Evolutionary conservation across 2,888 invertebrate genomes (phyloP).

Genomic region (Acleris cristana): DNA sequence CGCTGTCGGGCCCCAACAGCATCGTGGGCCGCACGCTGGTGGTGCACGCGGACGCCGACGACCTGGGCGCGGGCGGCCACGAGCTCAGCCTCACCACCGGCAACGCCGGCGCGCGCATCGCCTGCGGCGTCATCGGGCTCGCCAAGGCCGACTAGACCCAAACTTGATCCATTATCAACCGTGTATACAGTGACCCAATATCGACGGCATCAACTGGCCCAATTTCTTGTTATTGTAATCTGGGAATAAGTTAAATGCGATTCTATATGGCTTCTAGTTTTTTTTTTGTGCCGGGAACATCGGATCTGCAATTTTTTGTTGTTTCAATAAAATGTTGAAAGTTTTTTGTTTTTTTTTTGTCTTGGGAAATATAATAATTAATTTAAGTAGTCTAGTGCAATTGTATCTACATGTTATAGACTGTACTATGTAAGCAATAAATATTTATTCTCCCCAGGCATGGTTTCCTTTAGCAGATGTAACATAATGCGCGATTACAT

Average conservation of each 20-base stretch:
- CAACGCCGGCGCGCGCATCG: conserved; percentile 95
- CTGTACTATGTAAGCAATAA: conserved; percentile 24
- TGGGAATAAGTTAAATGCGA: neutral
- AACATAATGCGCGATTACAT: neutral
- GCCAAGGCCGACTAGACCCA: conserved; percentile 52
- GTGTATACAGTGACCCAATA: neutral
- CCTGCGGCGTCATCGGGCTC: conserved; percentile 95
- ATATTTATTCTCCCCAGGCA: conserved; percentile 27
- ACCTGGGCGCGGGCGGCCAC: conserved; percentile 96
- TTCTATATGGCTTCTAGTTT: conserved; percentile 51
- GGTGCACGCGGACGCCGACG: conserved; percentile 96
- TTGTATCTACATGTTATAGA: conserved; percentile 22
- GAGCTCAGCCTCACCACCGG: conserved; percentile 97
- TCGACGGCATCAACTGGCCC: neutral
- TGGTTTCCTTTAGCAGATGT: conserved; percentile 1
- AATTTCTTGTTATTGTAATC: neutral
- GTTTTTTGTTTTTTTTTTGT: conserved; percentile 41
- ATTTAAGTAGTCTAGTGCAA: neutral
- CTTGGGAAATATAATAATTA: neutral
- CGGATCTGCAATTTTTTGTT: conserved; percentile 49
- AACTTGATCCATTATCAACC: neutral
- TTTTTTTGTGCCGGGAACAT: conserved; percentile 58
- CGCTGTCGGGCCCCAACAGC: conserved; percentile 86
- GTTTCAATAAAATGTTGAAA: conserved; percentile 52
- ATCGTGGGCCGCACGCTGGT: conserved; percentile 94